Percentiles rank a stretch among this genome's conserved stretches.
phyloP scores from a whole-genome alignment of 2,797 vertebrate genomes.

The Trachops cirrhosus region DNA sequence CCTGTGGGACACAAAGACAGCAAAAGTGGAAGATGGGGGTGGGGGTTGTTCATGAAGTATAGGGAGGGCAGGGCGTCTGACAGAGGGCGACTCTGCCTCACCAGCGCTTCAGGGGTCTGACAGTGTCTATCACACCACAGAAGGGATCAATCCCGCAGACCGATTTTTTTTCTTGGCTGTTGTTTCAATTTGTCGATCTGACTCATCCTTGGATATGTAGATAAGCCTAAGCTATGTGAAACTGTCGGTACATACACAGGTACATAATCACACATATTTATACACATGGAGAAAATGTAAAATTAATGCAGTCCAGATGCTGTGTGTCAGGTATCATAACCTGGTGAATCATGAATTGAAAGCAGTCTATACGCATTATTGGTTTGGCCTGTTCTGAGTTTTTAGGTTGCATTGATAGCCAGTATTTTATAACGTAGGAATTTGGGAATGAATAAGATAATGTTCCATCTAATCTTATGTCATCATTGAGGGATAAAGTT shows the following conservation, averaged over 20 bases:
- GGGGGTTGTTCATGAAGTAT: neutral
- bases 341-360: neutral
- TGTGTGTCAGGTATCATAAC: neutral
- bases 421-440: neutral
- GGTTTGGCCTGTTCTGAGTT: neutral
- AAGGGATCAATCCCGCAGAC: neutral
- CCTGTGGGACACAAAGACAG: neutral
- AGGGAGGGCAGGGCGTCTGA: neutral
- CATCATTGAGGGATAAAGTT: neutral
- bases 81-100: neutral
- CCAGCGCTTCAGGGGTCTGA: neutral
- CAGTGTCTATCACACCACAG: neutral
- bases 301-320: neutral
- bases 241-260: neutral
- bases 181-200: neutral
- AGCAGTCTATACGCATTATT: neutral
- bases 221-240: neutral
- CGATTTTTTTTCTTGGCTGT: neutral
- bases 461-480: neutral
- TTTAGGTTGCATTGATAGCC: neutral
- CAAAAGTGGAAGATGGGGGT: neutral
- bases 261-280: neutral
- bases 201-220: neutral
- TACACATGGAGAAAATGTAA: neutral
- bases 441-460: neutral